Conservation (phyloP, 2,888 invertebrate species). For the Phaonia tiefii region DNA sequence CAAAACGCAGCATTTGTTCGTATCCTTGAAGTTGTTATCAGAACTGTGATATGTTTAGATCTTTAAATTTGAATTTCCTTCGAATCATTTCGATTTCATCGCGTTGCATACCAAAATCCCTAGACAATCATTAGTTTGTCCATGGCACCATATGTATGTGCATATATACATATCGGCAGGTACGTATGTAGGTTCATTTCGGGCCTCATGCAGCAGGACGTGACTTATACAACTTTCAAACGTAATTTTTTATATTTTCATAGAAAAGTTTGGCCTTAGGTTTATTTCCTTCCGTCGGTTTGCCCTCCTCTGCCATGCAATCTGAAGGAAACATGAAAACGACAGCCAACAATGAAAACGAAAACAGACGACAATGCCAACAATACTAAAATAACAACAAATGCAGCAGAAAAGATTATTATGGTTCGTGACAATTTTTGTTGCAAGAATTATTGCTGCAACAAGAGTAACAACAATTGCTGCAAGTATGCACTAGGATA, state of each 20-base stretch:
- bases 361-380: constrained; percentile 45
- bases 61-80: constrained; percentile 6
- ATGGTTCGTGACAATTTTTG: constrained; percentile 63
- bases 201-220: constrained; percentile 22
- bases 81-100: constrained; percentile 61
- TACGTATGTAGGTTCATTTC: neutral
- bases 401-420: constrained; percentile 46
- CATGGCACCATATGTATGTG: neutral
- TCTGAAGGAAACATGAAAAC: constrained; percentile 42
- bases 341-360: constrained; percentile 58
- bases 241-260: constrained; percentile 38
- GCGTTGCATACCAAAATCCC: neutral
- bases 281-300: neutral
- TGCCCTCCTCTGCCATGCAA: neutral
- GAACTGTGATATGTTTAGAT: neutral
- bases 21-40: neutral
- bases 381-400: constrained; percentile 5
- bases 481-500: too few relatives aligned
- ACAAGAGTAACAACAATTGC: constrained; percentile 6
- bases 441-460: constrained; percentile 61
- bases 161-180: neutral
- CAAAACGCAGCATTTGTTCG: too few relatives aligned
- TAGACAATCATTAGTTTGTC: too few relatives aligned
- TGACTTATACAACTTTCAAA: constrained; percentile 34
- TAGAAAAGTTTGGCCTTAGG: constrained; percentile 12